Base-by-base conservation (phyloP, 2,797 vertebrate genomes). In the Eidolon dupreanum region DNA sequence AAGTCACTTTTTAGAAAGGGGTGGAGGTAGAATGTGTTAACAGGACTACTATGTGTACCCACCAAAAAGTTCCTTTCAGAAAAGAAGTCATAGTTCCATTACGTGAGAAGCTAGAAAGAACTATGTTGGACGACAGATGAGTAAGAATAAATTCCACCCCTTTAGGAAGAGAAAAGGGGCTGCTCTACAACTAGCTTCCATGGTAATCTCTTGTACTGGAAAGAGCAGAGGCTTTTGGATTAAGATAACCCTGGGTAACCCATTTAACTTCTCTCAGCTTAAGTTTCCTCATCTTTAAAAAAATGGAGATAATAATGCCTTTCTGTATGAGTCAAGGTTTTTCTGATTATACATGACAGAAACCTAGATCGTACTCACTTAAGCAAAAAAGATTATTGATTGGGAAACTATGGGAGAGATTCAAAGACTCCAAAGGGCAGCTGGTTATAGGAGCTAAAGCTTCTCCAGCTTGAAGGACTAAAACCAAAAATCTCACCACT, bases 281-380 rank as follows among this genome's bases (percentile, higher is more conserved):
- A 86, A 28, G 17, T 84, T 93, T 78, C 26, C 61, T 63, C 51
- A 26, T 11, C 63, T 63, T 49, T 49, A 26, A 79, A 84, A 71
- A 85, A 33, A 46, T 7, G 22, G 26, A 49, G 26, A 53, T 11
- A 63, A 86, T 33, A 84, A 79, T 38, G 63, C 26, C n/a, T 63
- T 82, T 51, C 5, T 63, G 3, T 36, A 75, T n/a, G 20, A 93
- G n/a, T 82, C 20, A 71, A 96, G 33, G 78, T 28, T 61, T 88
- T 96, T 81, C 59, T 81, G 17, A 93, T 83, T 53, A 74, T 31
- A 95, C 90, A 46, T n/a, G 38, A 86, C 33, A 91, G 46, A 83
- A 87, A 77, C 24, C 9, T 65, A 89, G 88, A 15, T 88, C 55
- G 89, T 8, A 77, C 20, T 61, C 71, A 68, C 6, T 49, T n/a